phyloP scores from a whole-genome alignment of 2,797 vertebrate genomes.

The Sebastolobus altivelis region DNA sequence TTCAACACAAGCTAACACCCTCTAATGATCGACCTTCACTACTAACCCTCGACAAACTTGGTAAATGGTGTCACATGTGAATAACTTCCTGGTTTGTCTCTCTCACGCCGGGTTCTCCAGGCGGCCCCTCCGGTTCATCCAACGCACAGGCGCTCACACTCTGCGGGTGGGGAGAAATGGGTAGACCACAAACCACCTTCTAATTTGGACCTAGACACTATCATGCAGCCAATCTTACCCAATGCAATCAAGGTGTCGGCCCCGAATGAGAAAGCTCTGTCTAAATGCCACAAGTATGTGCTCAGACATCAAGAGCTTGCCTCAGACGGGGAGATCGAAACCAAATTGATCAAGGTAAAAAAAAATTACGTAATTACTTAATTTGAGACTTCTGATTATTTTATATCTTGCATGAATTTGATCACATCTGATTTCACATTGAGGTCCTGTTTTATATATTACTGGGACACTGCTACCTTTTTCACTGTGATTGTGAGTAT shows the following conservation, averaged over 20 bases:
- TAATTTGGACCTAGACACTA: constrained; percentile 92
- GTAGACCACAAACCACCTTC: constrained; percentile 94
- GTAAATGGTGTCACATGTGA: constrained; percentile 52
- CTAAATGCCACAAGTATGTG: constrained; percentile 96
- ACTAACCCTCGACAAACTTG: constrained; percentile 21
- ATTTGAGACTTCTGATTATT: constrained; percentile 21
- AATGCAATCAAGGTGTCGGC: constrained; percentile 92
- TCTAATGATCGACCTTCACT: neutral
- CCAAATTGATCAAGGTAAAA: constrained; percentile 95
- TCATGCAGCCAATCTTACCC: constrained; percentile 95
- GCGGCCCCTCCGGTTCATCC: constrained; percentile 83
- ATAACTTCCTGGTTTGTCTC: constrained; percentile 70
- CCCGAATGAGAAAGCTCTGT: constrained; percentile 94
- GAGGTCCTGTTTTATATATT: neutral
- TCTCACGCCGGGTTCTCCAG: constrained; percentile 84
- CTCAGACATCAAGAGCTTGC: constrained; percentile 97
- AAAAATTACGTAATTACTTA: constrained; percentile 34
- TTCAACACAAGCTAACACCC: constrained; percentile 21
- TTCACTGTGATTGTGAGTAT: neutral
- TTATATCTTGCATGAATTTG: constrained; percentile 31
- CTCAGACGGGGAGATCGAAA: constrained; percentile 96
- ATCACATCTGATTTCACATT: constrained; percentile 23
- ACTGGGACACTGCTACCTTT: neutral
- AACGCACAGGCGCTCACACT: constrained; percentile 91
- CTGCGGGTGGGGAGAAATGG: constrained; percentile 94